A percentile compares a stretch with the other conserved stretches of the same genome.
phyloP scores from a whole-genome alignment of 2,888 invertebrate genomes.

The Drosophila falleni region DNA sequence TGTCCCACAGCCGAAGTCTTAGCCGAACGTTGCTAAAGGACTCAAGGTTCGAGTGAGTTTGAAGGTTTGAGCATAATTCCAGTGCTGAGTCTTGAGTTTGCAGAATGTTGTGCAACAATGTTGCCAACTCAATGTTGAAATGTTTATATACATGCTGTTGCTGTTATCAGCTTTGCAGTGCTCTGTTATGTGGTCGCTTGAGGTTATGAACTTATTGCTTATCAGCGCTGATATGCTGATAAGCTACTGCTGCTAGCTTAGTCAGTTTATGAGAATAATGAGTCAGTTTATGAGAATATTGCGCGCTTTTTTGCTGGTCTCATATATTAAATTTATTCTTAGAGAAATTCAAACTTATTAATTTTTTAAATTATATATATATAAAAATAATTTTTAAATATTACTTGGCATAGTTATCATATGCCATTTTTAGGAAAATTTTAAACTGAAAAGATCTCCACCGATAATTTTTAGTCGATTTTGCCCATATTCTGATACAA shows the following conservation, averaged over 20 bases:
- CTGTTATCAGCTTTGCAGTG: neutral
- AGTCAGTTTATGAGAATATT: neutral
- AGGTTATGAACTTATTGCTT: neutral
- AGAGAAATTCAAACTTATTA: no score
- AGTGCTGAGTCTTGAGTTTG: slow-evolving; percentile 14
- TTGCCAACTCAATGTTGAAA: slow-evolving; percentile 23
- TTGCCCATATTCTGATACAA: no score
- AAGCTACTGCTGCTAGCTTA: slow-evolving; percentile 7
- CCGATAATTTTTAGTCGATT: no score
- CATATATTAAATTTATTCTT: neutral
- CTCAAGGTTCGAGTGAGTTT: slow-evolving; percentile 45
- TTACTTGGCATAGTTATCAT: no score
- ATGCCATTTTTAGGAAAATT: no score
- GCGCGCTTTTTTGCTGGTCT: neutral
- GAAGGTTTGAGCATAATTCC: slow-evolving; percentile 10
- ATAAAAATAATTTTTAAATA: no score
- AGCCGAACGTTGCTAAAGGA: slow-evolving; percentile 23
- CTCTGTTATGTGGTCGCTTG: neutral
- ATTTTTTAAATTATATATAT: no score
- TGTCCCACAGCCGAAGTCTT: slow-evolving; percentile 20
- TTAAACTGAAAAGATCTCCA: no score
- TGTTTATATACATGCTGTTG: slow-evolving; percentile 11
- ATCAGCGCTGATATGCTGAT: slow-evolving; percentile 29
- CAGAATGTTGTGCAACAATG: slow-evolving; percentile 42
- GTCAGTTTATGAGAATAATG: neutral